phyloP scores from a whole-genome alignment of 1,140 invertebrate genomes.

The Cydia splendana region DNA sequence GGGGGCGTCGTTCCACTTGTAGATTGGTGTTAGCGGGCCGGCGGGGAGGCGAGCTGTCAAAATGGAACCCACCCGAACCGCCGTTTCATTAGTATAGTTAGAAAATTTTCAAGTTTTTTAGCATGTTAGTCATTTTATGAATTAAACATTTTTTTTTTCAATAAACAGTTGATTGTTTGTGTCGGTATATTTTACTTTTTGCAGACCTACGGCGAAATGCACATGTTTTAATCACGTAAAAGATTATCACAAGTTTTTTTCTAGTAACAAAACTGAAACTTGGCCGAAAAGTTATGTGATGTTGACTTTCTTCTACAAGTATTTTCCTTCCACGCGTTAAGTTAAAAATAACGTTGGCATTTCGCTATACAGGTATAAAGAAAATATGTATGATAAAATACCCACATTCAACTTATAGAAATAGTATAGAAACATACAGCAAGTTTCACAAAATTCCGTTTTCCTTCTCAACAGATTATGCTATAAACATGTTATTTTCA shows the following conservation, averaged over 20 bases:
- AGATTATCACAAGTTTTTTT: background rate
- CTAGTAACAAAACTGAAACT: background rate
- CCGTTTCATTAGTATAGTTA: background rate
- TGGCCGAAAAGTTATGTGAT: background rate
- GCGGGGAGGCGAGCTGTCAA: constrained; percentile 4
- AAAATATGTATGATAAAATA: background rate
- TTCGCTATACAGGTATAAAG: background rate
- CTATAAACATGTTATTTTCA: constrained; percentile 9
- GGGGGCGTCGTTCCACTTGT: constrained; percentile 24
- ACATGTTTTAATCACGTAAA: too few relatives aligned
- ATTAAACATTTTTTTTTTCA: background rate
- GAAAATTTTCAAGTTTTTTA: background rate
- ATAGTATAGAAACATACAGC: background rate
- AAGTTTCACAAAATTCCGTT: background rate
- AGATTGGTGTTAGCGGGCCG: constrained; percentile 25
- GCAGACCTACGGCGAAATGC: too few relatives aligned
- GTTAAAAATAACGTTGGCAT: background rate
- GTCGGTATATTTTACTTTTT: background rate
- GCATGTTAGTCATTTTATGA: background rate
- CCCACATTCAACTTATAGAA: background rate
- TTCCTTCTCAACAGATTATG: constrained; percentile 3
- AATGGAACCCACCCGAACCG: constrained; percentile 1
- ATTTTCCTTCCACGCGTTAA: background rate
- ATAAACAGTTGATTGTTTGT: too few relatives aligned
- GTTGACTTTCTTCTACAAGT: background rate